Evolutionary conservation across 2,113 vertebrate species (phyloP), one percentile per base, ranked within the genome.

Genomic region (Spilogale gracilis): DNA sequence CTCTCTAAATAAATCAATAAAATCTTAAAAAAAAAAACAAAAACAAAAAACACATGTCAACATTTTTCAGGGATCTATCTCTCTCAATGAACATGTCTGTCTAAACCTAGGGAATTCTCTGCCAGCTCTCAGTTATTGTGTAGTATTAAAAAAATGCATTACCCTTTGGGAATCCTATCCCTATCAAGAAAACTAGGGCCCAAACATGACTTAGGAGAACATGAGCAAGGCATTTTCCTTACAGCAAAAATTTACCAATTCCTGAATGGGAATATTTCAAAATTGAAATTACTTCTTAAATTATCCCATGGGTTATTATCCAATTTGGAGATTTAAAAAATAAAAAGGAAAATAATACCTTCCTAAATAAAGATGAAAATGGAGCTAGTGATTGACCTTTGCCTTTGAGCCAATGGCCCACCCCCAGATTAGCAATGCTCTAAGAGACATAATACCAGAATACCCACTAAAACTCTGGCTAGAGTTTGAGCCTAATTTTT

Each of bases 251-350:
- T 56, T 56, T 61, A 52, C 5, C 48, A 73, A 13, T 83, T 17
- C 3, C 9, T 87, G 32, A 3, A 73, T 52, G 20, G 13, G 88
- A 67, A 60, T 95, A 91, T 76, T 23, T 89, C 38, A 93, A 78
- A 60, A 76, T 56, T 86, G 32, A 87, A 90, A 69, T 86, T 16
- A 58, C 87, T 94, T 82, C 23, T 78, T 94, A 65, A 94, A 50
- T 17, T 48, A 86, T 14, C 32, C 18, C 30, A 43, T 73, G 45
- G 6, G 20, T 71, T 30, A 88, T 56, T 73, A 79, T 60, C 27
- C 1, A 56, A 56, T 73, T 85, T 63, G 2, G 14, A 80, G 38
- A 45, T 79, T 10, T 79, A 18, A 27, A 61, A 50, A 27, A 54
- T 45, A 88, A 25, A 30, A 88, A 48, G 45, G 45, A 48, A 74